Base-by-base conservation (phyloP, 1,140 invertebrate species). In the Probaryconus sp. region DNA sequence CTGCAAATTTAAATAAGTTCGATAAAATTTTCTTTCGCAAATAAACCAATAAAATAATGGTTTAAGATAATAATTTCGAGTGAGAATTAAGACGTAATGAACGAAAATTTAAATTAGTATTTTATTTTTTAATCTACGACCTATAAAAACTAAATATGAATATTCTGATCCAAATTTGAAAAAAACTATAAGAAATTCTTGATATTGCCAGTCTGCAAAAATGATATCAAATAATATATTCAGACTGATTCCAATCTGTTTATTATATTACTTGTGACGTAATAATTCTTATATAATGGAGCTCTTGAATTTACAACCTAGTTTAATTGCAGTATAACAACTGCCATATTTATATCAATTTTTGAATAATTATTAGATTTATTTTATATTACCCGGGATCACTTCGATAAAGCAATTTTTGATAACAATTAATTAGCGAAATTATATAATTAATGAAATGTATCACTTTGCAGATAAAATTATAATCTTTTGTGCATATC, bases 271-370 rank as follows among this genome's bases (percentile, higher is more conserved):
- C 20, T 40, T 26, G 17, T 26, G 40, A 43, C 17, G 17, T 7
- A 28, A 64, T 53, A 35, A 47, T 47, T 65, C 28, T 55, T 65
- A 51, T 31, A 55, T 55, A 65, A 55, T n/a, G 20, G 24, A 33
- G n/a, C 13, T 30, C 21, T 26, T 47, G 11, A 47, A 55, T 65
- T 47, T 65, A 65, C 47, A 55, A 55, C 50, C 26, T 24, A 55
- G 40, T 47, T 65, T 28, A 38, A 65, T 65, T 42, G 6, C 11
- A 1, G 14, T n/a, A 20, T 24, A 33, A 43, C 48, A 53, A 65
- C 61, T 65, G 38, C 61, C 21, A 10, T 35, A 53, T 43, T 63
- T 43, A 51, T 51, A 63, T 33, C 20, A 31, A 50, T 48, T 60
- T 60, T 60, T 58, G 31, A 60, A 48, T 60, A 60, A 60, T 48